Percentiles rank a stretch among this genome's conserved stretches.
Evolutionary conservation across 2,888 invertebrate species (phyloP).

Genomic region (Acleris literana): DNA sequence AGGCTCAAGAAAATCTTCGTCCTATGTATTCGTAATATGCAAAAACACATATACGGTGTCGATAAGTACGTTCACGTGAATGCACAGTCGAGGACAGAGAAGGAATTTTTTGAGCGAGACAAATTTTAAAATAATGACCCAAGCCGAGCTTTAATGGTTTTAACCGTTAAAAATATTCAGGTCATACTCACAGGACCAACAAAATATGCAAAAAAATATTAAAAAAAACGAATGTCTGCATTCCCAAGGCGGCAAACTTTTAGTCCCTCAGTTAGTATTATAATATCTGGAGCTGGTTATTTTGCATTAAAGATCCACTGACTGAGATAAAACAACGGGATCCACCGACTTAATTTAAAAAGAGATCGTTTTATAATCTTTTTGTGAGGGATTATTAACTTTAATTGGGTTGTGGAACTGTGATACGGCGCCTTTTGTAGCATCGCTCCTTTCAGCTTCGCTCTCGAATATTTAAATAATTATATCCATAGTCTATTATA

Average conservation of each 20-base stretch:
- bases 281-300: slow-evolving; percentile 4
- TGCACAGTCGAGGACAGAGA: no score
- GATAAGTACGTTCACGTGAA: no score
- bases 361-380: slow-evolving; percentile 55
- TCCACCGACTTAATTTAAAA: slow-evolving; percentile 62
- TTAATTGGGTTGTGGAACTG: slow-evolving; percentile 72
- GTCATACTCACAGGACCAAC: background rate
- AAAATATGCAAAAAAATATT: background rate
- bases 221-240: background rate
- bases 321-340: slow-evolving; percentile 46
- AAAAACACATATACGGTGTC: no score
- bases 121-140: no score
- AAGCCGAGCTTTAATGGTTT: background rate
- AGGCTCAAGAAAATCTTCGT: background rate
- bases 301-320: slow-evolving; percentile 21
- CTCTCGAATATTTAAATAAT: slow-evolving; percentile 53
- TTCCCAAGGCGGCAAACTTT: background rate
- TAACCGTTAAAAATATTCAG: background rate
- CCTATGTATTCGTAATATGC: background rate
- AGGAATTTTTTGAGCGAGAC: no score
- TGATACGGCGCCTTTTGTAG: slow-evolving; percentile 62
- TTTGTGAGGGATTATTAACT: slow-evolving; percentile 71
- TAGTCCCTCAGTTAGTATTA: background rate
- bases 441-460: slow-evolving; percentile 50
- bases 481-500: slow-evolving; percentile 6